phyloP scores from a whole-genome alignment of 23 tunicate species.

The Pegea sp. region DNA sequence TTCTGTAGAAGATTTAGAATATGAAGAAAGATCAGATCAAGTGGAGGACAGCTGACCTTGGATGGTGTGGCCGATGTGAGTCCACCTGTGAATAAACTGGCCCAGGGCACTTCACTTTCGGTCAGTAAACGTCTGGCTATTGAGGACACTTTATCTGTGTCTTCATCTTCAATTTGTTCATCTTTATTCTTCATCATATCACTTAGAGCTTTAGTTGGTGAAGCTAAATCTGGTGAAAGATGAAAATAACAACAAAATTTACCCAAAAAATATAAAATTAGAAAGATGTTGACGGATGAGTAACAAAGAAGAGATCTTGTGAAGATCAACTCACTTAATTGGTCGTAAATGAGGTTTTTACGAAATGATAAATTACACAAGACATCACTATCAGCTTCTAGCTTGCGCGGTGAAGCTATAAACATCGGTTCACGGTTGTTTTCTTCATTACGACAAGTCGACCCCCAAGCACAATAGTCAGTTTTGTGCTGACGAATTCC shows the following conservation, averaged over 20 bases:
- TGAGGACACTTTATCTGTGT: too few species aligned
- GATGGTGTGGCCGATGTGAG: neutral
- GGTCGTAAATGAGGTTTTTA: constrained; percentile 39
- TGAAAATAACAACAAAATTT: too few species aligned
- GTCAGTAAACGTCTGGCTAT: neutral
- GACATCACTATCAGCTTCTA: constrained; percentile 25
- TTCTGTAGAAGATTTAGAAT: too few species aligned
- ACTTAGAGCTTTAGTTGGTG: neutral
- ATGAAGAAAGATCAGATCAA: too few species aligned
- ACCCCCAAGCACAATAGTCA: constrained; percentile 63
- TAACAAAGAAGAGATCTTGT: neutral
- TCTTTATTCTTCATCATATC: neutral
- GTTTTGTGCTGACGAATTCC: constrained; percentile 47
- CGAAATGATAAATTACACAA: constrained; percentile 35
- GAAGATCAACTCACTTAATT: constrained; percentile 21
- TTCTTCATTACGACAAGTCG: constrained; percentile 9
- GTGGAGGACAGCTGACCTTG: too few species aligned
- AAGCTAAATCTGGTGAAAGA: neutral
- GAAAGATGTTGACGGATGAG: too few species aligned
- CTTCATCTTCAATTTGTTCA: constrained; percentile 1
- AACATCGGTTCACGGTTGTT: constrained; percentile 30
- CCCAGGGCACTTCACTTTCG: neutral
- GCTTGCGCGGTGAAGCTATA: constrained; percentile 45
- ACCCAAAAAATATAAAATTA: too few species aligned
- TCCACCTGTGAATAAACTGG: neutral